Evolutionary conservation across 1,140 invertebrate genomes (phyloP), one percentile per base, ranked within the genome.

Genomic region (Ditylenchus dipsaci): DNA sequence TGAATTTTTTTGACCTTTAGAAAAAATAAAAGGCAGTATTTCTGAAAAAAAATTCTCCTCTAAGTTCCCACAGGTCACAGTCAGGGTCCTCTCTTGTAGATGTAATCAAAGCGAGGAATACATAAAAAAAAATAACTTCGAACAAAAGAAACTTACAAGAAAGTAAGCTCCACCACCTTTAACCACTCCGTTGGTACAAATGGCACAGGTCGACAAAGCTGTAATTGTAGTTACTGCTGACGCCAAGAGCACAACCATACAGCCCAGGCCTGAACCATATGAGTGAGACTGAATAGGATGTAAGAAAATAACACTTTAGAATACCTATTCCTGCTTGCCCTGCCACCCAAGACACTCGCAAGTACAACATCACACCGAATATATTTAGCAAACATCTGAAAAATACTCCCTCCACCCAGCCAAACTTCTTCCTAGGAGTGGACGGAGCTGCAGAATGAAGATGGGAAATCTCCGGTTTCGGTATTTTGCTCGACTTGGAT

Each of bases 171-270:
- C 86, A 91, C 93, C 95, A 88, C 93, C 95, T 89, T 95, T 95
- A 60, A 97, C 94, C 87, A 95, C 91, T 65, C 95, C 95, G 86
- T 98, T 97, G 71, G 95, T 97, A 82, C 92, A 92, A 77, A 97
- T 96, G 67, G 95, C 95, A 69, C 92, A 94, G 85, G 97, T 89
- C 27, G 93, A 97, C 19, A 97, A 86, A 0, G 94, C 91, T 8
- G 95, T 97, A 74, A 97, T 90, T 70, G 91, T 88, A 76, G 94
- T 97, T 42, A 97, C 92, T 7, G 90, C 78, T 11, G 91, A 89
- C 8, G 93, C 93, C 80, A 96, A 88, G 13, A 87, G 88, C 67
- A 97, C 92, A 79, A 96, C 93, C 7, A 84, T 47, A 21, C 83
- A 66, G 0, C 85, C 83, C 17, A 86, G 72, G 3, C 83, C 82